Evolutionary conservation across 2,113 vertebrate species (phyloP).

Genomic region (Gobius niger): DNA sequence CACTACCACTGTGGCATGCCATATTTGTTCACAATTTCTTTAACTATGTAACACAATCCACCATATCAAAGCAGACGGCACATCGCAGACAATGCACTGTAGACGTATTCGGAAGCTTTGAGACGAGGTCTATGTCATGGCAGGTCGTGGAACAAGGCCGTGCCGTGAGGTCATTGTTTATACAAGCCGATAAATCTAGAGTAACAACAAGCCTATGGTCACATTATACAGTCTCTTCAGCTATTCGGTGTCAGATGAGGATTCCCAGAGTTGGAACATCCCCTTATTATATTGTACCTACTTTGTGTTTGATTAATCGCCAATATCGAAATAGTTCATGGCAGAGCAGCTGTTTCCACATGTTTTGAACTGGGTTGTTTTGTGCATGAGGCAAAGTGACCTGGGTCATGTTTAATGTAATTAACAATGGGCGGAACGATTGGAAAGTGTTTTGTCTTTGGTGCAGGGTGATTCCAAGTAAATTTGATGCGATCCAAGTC

Average conservation of each 20-base stretch:
- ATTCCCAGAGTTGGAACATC: neutral
- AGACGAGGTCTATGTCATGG: no score
- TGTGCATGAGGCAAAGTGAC: neutral
- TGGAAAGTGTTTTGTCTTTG: neutral
- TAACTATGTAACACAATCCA: neutral
- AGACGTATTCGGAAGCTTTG: neutral
- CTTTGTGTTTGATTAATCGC: neutral
- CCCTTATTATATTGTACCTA: neutral
- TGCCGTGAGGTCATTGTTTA: neutral
- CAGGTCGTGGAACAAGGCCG: neutral
- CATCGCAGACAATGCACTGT: neutral
- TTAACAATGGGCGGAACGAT: neutral
- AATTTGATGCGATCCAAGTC: neutral
- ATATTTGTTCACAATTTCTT: neutral
- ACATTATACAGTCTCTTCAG: neutral
- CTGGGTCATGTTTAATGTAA: slow-evolving; percentile 3
- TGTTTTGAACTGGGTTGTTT: neutral
- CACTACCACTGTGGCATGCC: neutral
- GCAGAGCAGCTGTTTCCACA: neutral
- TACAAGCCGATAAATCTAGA: neutral
- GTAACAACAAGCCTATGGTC: neutral
- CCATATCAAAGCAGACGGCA: neutral
- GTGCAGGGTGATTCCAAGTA: neutral
- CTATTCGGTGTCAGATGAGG: neutral
- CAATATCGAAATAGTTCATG: neutral